Conservation (phyloP, 2,113 vertebrate species). For the Gopherus flavomarginatus region DNA sequence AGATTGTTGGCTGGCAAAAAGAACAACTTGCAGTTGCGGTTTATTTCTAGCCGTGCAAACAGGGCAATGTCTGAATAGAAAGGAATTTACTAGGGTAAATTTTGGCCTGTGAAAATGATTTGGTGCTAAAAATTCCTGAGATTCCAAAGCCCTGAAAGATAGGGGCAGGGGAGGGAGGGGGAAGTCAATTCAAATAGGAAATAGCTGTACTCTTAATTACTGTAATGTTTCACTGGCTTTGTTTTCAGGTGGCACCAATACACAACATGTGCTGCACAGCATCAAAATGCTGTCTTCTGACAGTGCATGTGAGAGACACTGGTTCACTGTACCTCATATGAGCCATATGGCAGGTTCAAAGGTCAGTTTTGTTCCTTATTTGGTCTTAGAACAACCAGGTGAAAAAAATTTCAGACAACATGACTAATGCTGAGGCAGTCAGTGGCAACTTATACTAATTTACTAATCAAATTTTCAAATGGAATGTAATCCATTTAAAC, state of each 20-base stretch:
- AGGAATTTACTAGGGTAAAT: neutral
- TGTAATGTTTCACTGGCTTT: neutral
- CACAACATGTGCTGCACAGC: fast-evolving
- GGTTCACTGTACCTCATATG: neutral
- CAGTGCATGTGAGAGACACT: fast-evolving
- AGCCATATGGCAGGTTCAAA: conserved; percentile 13
- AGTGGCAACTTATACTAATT: neutral
- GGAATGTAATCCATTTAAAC: fast-evolving
- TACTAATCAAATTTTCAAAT: neutral
- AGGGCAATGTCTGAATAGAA: neutral
- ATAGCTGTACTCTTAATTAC: neutral
- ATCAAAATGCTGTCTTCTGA: neutral
- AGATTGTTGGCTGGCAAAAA: neutral
- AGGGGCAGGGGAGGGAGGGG: neutral
- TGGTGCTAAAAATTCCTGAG: neutral
- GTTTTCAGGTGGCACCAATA: fast-evolving
- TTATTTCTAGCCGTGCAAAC: fast-evolving
- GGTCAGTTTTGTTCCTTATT: neutral
- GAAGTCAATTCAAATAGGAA: neutral
- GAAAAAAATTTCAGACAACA: neutral
- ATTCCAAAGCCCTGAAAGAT: neutral
- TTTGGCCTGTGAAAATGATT: neutral
- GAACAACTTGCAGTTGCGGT: neutral
- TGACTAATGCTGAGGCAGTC: neutral
- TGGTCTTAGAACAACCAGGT: neutral